Conservation (phyloP, 2,888 invertebrate genomes). For the Cephus pygmeus region DNA sequence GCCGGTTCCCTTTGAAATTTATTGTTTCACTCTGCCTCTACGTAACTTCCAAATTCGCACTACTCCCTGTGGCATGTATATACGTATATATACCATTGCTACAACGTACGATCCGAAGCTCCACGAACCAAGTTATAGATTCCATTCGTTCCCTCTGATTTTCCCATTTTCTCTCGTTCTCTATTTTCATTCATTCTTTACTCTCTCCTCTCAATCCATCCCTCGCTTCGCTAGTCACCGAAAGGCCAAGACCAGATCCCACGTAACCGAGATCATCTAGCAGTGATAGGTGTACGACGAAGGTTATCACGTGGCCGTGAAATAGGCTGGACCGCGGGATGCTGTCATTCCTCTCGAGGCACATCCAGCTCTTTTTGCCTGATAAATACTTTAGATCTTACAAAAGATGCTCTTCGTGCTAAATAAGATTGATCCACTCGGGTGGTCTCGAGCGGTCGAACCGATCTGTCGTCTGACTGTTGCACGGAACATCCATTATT, state of each 20-base stretch:
- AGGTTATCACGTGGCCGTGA: background rate
- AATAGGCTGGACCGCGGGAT: background rate
- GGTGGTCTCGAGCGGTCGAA: background rate
- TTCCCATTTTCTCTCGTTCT: background rate
- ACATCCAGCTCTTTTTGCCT: background rate
- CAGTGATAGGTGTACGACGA: background rate
- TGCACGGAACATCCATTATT: background rate
- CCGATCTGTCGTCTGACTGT: background rate
- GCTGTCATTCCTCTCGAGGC: background rate
- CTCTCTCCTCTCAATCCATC: background rate
- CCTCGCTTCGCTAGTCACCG: background rate
- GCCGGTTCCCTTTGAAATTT: constrained; percentile 40
- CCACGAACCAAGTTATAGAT: background rate
- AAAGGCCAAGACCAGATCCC: background rate
- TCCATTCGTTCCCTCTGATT: background rate
- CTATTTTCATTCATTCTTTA: background rate
- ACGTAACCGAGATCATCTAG: background rate
- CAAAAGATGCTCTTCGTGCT: background rate
- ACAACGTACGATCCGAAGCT: background rate
- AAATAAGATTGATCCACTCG: background rate
- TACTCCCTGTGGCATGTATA: background rate
- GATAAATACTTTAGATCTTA: background rate
- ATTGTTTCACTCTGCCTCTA: constrained; percentile 34
- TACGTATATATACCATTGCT: background rate
- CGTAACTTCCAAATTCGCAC: constrained; percentile 39